Conservation (phyloP, 2,888 invertebrate genomes). For the Teleiodes luculella region DNA sequence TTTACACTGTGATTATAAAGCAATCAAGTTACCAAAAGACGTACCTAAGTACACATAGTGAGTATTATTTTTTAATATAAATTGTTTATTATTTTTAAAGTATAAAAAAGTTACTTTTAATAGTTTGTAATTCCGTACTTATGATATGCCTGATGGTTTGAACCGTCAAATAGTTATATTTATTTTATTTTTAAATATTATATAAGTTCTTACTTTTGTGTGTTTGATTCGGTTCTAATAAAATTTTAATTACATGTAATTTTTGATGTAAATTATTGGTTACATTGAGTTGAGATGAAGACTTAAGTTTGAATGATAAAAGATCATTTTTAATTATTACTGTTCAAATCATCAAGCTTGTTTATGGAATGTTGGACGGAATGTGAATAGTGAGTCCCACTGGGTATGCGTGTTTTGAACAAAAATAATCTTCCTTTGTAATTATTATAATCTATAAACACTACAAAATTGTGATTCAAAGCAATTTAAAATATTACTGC, state of each 20-base stretch:
- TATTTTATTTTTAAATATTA: too few relatives aligned
- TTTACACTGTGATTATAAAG: slow-evolving; percentile 14
- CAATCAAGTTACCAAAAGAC: slow-evolving; percentile 16
- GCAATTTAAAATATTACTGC: slow-evolving; percentile 79
- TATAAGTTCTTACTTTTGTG: too few relatives aligned
- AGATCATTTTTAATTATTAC: too few relatives aligned
- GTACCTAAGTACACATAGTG: slow-evolving; percentile 6
- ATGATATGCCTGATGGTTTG: background rate
- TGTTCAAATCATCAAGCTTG: slow-evolving; percentile 3
- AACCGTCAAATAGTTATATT: background rate
- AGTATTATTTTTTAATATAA: background rate
- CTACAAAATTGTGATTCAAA: slow-evolving; percentile 77
- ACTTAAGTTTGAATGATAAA: background rate
- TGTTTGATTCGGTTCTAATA: too few relatives aligned
- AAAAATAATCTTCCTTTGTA: slow-evolving; percentile 75
- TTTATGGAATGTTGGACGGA: slow-evolving; percentile 36
- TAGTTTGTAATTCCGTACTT: background rate
- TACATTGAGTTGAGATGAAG: background rate
- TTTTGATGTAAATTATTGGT: too few relatives aligned
- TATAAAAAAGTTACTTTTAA: background rate
- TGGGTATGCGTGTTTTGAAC: slow-evolving; percentile 60
- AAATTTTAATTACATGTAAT: too few relatives aligned
- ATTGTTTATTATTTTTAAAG: background rate
- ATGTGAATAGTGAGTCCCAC: slow-evolving; percentile 35
- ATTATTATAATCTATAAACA: slow-evolving; percentile 77